Evolutionary conservation across 1,140 invertebrate species (phyloP).

Genomic region (Onthophagus taurus): DNA sequence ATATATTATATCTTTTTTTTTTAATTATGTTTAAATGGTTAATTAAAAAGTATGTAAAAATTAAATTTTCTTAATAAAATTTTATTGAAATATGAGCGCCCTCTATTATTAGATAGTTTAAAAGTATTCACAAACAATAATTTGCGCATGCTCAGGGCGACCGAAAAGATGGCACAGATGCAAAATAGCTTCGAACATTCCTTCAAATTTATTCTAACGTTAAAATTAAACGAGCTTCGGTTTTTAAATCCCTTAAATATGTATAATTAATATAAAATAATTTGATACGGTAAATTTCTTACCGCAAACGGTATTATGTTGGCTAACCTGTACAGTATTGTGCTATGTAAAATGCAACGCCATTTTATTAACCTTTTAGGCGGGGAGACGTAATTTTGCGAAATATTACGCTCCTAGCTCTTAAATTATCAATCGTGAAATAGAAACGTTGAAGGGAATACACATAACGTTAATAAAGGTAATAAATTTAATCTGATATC

Average conservation of each 20-base stretch:
- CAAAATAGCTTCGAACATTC: constrained; percentile 4
- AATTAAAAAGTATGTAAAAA: too few relatives aligned
- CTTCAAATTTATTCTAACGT: not conserved
- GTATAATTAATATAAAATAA: not conserved
- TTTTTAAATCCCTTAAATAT: not conserved
- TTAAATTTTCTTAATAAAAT: too few relatives aligned
- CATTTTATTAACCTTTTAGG: constrained; percentile 48
- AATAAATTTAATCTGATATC: too few relatives aligned
- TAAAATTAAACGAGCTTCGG: not conserved
- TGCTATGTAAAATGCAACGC: constrained; percentile 35
- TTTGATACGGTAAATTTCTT: not conserved
- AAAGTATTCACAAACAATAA: too few relatives aligned
- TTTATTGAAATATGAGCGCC: too few relatives aligned
- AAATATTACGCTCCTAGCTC: constrained; percentile 9
- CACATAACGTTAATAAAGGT: not conserved
- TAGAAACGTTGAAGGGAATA: not conserved
- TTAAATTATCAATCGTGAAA: not conserved
- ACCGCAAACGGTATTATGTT: constrained; percentile 13
- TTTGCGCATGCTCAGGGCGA: constrained; percentile 4
- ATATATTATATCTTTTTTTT: too few relatives aligned
- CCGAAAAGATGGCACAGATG: constrained; percentile 1
- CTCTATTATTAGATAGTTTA: too few relatives aligned
- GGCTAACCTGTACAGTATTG: constrained; percentile 9
- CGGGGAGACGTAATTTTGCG: constrained; percentile 32
- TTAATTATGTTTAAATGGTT: too few relatives aligned